Evolutionary conservation across 2,113 vertebrate genomes (phyloP), one percentile per base, ranked within the genome.

Genomic region (Corvus hawaiiensis): DNA sequence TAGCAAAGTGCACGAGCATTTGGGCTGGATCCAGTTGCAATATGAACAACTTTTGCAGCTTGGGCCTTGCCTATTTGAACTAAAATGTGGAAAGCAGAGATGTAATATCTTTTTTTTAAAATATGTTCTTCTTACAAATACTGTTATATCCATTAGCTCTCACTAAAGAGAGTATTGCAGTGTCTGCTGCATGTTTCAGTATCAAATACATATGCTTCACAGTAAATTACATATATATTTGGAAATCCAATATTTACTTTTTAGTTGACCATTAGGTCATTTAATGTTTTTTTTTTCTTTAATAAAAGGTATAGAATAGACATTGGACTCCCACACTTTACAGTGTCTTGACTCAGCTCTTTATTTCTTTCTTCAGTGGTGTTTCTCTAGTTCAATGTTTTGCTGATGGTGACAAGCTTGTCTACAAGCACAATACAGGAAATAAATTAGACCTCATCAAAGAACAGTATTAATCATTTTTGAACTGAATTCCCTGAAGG

Each of bases 361-460:
- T 82, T 66, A 35, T 73, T 68, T 80, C 79, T 76, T 80, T 5
- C 74, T 88, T 80, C 49, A 32, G 27, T 43, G 19, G 3, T 82
- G 10, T 64, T 96, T 89, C 87, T 72, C 79, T 86, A 54, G 32
- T 88, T 90, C 55, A 27, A 37, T 54, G 22, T 90, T 90, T 77
- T 86, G 64, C n/a, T 75, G 75, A 66, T 58, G 46, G 41, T 91
- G 82, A 82, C 33, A 64, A 85, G 37, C 33, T 94, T 90, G 88
- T 90, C 83, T 86, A 51, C 43, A 88, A 62, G 81, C 20, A 69
- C 62, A 74, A 30, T 51, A 37, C 26, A 63, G 52, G 68, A 92
- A 95, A 90, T 86, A 76, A 92, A 89, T 90, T 86, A 94, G 79
- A 92, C 23, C 8, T 94, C 55, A 71, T 90, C 86, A 93, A 84